These are phyloP conservation scores for Lasius platythorax DNA, from an alignment of 2,888 invertebrate genomes.

Conservation along the genomic window DNA sequence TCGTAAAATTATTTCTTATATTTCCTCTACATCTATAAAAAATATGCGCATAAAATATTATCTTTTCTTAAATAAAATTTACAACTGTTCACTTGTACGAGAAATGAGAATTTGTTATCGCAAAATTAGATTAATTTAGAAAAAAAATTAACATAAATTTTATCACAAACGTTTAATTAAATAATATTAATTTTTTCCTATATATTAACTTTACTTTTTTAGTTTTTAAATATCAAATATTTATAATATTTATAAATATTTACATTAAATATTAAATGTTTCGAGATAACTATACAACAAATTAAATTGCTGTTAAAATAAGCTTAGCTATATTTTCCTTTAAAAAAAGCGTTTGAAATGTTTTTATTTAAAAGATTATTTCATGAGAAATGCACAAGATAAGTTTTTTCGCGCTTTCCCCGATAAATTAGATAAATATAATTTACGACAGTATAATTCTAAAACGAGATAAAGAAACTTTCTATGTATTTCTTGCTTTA, in stretches of 20 bases:
- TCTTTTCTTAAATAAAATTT: neutral
- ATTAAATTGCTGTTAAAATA: neutral
- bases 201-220: neutral
- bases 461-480: neutral
- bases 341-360: neutral
- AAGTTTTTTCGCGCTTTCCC: neutral
- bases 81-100: neutral
- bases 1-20: neutral
- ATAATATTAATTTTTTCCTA: neutral
- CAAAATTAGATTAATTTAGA: neutral
- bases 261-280: neutral
- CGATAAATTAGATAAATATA: neutral
- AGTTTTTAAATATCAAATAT: neutral
- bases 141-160: neutral
- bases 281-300: neutral
- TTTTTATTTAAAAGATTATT: neutral
- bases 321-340: neutral
- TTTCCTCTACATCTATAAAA: conserved; percentile 1
- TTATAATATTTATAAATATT: neutral
- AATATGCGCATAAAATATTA: neutral
- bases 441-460: neutral
- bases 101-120: neutral
- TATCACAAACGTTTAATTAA: neutral
- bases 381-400: neutral
- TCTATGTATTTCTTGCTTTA: neutral